These are phyloP conservation scores for Zoanthus gigantus DNA, from an alignment of 92 coral and sea anemone species.

Conservation along the genomic window DNA sequence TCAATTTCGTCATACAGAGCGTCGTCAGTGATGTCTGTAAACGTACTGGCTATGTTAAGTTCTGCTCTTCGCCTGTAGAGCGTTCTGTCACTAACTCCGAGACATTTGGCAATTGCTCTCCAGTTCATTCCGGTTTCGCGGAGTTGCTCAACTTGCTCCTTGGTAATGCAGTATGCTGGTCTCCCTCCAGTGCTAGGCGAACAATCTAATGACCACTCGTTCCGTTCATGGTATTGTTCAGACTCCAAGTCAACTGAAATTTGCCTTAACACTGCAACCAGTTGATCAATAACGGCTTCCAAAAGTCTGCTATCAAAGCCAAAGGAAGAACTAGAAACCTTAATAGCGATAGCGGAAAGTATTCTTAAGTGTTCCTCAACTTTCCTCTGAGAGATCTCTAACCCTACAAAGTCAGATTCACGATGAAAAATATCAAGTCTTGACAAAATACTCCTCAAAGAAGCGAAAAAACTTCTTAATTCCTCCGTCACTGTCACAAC, in stretches of 20 bases:
- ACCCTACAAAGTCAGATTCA: too few relatives aligned
- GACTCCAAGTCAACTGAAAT: conserved; percentile 20
- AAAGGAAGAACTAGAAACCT: too few relatives aligned
- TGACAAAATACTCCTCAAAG: too few relatives aligned
- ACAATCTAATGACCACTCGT: background rate
- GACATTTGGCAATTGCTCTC: conserved; percentile 13
- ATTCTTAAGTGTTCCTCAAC: too few relatives aligned
- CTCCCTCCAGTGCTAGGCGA: conserved; percentile 19
- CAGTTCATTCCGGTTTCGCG: conserved; percentile 22
- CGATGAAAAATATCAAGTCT: too few relatives aligned
- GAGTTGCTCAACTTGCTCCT: conserved; percentile 23
- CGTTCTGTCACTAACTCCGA: background rate
- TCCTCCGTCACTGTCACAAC: background rate
- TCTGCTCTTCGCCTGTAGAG: conserved; percentile 7
- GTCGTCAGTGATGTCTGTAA: conserved; percentile 1
- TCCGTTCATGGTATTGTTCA: background rate
- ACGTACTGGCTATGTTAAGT: conserved; percentile 1
- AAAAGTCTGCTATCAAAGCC: background rate
- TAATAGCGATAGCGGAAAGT: too few relatives aligned
- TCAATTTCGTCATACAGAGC: background rate
- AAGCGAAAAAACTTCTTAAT: too few relatives aligned
- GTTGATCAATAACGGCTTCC: conserved; percentile 22
- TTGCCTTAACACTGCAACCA: conserved; percentile 27
- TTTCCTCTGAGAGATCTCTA: too few relatives aligned
- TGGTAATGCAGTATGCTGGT: conserved; percentile 13